Conservation (phyloP, 2,113 vertebrate species). For the Cromileptes altivelis region DNA sequence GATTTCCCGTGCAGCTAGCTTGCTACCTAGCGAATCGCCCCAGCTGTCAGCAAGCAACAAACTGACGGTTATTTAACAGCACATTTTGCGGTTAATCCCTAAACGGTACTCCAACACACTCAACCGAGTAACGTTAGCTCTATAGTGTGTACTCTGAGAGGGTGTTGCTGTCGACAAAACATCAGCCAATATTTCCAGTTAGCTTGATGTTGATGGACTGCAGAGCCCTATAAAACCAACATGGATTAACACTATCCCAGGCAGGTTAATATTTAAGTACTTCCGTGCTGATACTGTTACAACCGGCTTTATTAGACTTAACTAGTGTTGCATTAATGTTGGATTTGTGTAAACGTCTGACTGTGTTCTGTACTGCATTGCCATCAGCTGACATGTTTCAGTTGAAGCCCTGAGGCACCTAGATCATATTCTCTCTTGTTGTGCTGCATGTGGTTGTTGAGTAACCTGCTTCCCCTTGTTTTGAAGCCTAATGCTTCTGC, state of each 20-base stretch:
- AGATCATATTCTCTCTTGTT: neutral
- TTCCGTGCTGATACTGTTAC: neutral
- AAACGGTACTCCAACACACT: neutral
- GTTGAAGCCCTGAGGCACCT: neutral
- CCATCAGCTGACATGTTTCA: conserved; percentile 3
- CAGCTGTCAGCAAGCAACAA: too few relatives aligned
- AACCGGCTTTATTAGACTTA: neutral
- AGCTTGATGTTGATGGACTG: neutral
- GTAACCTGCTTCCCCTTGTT: neutral
- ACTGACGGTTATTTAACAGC: neutral
- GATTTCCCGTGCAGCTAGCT: neutral
- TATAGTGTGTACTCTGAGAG: neutral
- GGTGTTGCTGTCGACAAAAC: neutral
- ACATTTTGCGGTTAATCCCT: neutral
- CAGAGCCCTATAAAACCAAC: neutral
- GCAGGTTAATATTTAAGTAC: neutral
- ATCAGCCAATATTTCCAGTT: neutral
- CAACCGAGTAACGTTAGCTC: neutral
- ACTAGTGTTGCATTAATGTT: too few relatives aligned
- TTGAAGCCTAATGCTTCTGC: neutral
- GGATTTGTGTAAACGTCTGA: too few relatives aligned
- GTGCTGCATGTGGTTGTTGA: neutral
- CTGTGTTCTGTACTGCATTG: neutral
- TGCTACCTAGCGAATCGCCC: too few relatives aligned
- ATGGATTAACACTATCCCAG: too few relatives aligned